Conservation (phyloP, 1,140 invertebrate genomes). For the Melanaphis sacchari region DNA sequence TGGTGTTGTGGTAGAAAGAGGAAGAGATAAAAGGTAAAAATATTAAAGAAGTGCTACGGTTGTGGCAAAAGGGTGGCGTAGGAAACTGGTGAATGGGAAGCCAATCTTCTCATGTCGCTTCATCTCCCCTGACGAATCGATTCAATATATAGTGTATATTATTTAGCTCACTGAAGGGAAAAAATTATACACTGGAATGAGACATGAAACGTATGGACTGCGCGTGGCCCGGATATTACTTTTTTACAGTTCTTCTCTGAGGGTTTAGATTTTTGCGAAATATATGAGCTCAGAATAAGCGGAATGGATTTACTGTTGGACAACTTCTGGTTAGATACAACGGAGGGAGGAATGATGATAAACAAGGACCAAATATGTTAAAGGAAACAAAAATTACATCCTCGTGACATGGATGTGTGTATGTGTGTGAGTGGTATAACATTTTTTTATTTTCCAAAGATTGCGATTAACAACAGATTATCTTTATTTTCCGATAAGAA, state of each 20-base stretch:
- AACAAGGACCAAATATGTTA: not conserved
- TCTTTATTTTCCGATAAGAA: not conserved
- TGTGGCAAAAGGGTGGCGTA: no score
- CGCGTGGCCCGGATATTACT: conserved; percentile 41
- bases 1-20: not conserved
- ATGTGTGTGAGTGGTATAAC: not conserved
- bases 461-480: not conserved
- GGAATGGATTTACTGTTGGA: not conserved
- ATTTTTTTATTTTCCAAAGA: not conserved
- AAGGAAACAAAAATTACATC: not conserved
- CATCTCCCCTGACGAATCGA: not conserved
- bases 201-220: not conserved
- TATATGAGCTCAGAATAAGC: not conserved
- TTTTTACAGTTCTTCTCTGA: conserved; percentile 35
- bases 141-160: conserved; percentile 46
- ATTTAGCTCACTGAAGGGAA: conserved; percentile 30
- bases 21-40: conserved; percentile 34
- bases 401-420: not conserved
- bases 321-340: not conserved
- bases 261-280: conserved; percentile 36
- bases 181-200: conserved; percentile 54
- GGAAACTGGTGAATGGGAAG: not conserved
- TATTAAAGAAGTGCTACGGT: not conserved
- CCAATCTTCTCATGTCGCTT: conserved; percentile 35
- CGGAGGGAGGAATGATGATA: not conserved